Evolutionary conservation across 2,888 invertebrate species (phyloP), one percentile per base, ranked within the genome.

Genomic region (Incurvaria masculella): DNA sequence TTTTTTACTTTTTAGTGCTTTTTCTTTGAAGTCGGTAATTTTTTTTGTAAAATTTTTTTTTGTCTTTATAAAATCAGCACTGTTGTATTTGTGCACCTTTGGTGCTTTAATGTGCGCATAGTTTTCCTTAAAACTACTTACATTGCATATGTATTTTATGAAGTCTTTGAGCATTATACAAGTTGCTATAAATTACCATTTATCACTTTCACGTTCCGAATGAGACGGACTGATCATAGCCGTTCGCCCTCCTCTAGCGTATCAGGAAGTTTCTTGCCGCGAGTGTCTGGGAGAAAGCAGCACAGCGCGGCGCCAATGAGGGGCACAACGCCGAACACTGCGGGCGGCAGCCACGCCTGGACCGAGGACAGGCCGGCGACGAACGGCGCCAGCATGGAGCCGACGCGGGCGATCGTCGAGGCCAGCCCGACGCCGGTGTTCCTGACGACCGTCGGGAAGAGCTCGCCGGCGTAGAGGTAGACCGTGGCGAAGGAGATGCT

Each of bases 381-480:
- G 58, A 90, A 90, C 0, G 94, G 94, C 1, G 94, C 91, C 3
- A 87, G 57, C 81, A 94, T 91, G 0, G 93, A 92, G 6, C 95
- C 95, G 49, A 94, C 71, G 58, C 94, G 82, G 0, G 94, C 94
- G 51, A 88, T 84, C 75, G 92, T 90, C 0, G 94, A 94, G 21
- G 91, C 87, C 2, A 89, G 76, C 1, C 95, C 95, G 48, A 95
- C 86, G 0, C 92, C 94, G 39, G 89, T 86, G 61, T 94, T 94
- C 23, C 95, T 81, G 0, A 94, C 87, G 2, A 93, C 88, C 0
- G 95, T 95, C 0, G 95, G 95, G 64, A 93, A 94, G 14, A 94
- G 66, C 69, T 95, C 95, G 0, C 92, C 91, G 1, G 90, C 89
- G 65, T 89, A 95, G 16, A 95, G 81, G 64, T 94, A 95, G 4